These are phyloP conservation scores for Butorides virescens DNA, from an alignment of 2,113 vertebrate genomes.

Conservation along the genomic window DNA sequence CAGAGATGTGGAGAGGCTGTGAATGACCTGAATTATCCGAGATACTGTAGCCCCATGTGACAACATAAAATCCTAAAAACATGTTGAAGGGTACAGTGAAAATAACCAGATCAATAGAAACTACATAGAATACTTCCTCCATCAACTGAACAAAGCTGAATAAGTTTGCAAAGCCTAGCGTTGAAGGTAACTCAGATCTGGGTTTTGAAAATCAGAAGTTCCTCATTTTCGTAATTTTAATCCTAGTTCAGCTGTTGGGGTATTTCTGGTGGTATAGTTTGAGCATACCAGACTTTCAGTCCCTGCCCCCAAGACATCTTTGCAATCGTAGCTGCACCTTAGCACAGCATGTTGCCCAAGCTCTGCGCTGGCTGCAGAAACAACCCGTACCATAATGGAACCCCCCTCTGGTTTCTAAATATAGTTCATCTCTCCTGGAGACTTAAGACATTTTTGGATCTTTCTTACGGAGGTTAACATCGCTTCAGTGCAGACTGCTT, in stretches of 20 bases:
- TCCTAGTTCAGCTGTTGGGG: neutral
- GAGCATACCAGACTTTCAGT: neutral
- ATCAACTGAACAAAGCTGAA: neutral
- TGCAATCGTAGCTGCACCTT: neutral
- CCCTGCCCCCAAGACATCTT: neutral
- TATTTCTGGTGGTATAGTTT: neutral
- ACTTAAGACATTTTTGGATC: neutral
- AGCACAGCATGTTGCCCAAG: neutral
- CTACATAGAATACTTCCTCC: neutral
- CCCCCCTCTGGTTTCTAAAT: neutral
- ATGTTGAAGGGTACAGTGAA: neutral
- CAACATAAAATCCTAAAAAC: neutral
- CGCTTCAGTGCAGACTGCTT: neutral
- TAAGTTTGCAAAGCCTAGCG: neutral
- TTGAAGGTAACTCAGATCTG: neutral
- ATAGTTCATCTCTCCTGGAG: neutral
- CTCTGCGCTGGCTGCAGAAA: neutral
- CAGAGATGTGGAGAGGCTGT: neutral
- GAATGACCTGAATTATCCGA: neutral
- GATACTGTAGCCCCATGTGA: neutral
- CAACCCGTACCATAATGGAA: neutral
- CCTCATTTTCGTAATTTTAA: neutral
- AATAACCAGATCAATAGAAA: neutral
- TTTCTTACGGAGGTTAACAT: neutral
- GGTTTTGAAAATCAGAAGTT: neutral